Percentiles rank a stretch among this genome's conserved stretches.
Evolutionary conservation across 2,888 invertebrate genomes (phyloP).

Genomic region (Minunthozetes semirufus): DNA sequence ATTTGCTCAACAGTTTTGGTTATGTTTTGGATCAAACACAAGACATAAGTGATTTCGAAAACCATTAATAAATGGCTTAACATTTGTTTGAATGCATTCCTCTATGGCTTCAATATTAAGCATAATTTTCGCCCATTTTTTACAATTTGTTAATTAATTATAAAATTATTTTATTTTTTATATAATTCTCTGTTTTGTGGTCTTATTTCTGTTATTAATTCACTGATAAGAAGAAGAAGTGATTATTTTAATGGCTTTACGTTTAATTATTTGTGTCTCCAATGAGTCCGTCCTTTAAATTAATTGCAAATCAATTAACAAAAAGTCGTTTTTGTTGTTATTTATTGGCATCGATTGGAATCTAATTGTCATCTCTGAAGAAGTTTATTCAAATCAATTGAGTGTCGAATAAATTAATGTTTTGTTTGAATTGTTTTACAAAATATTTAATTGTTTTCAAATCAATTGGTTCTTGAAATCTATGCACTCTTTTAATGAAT

Average conservation of each 20-base stretch:
- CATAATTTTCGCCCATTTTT: neutral
- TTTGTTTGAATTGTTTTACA: neutral
- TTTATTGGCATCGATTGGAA: neutral
- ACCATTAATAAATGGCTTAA: neutral
- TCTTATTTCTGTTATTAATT: neutral
- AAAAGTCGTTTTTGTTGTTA: neutral
- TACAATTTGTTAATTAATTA: neutral
- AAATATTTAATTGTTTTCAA: neutral
- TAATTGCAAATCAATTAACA: neutral
- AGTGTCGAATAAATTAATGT: neutral
- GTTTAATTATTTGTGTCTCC: neutral
- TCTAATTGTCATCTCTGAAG: neutral
- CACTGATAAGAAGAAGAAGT: neutral
- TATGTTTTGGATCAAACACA: neutral
- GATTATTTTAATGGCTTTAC: neutral
- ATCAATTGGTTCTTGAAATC: neutral
- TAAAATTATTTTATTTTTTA: neutral
- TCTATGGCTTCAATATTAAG: neutral
- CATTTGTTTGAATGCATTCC: slow-evolving; percentile 1
- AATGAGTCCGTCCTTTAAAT: slow-evolving; percentile 22
- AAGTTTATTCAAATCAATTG: neutral
- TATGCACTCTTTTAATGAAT: neutral
- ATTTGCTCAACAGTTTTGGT: slow-evolving; percentile 21
- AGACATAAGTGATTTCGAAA: neutral
- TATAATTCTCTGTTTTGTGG: neutral